Evolutionary conservation across 2,888 invertebrate genomes (phyloP).

Genomic region (Eupithecia inturbata): DNA sequence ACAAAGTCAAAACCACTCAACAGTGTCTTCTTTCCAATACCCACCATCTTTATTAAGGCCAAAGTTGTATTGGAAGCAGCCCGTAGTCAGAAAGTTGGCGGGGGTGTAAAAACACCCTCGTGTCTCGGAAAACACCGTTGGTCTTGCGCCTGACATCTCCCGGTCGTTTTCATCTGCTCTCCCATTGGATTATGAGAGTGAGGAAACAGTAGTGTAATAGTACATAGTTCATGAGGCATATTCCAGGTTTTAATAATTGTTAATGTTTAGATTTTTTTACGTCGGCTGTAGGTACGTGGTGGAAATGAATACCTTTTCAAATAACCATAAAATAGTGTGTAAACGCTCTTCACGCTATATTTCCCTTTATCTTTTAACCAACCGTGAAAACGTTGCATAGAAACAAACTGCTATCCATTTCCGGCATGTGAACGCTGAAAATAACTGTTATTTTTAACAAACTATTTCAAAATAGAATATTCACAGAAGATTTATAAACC

Average conservation of each 20-base stretch:
- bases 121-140: too few species aligned
- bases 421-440: background rate
- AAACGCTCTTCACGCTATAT: background rate
- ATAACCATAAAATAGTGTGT: background rate
- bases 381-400: conserved; percentile 1
- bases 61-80: too few species aligned
- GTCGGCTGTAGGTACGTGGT: background rate
- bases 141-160: too few species aligned
- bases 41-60: too few species aligned
- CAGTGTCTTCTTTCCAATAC: too few species aligned
- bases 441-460: background rate
- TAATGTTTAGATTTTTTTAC: background rate
- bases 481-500: background rate
- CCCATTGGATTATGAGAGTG: too few species aligned
- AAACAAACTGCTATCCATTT: conserved; percentile 3
- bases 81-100: too few species aligned
- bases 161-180: too few species aligned
- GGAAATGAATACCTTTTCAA: background rate
- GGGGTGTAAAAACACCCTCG: too few species aligned
- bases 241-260: background rate
- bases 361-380: background rate
- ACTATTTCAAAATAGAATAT: background rate
- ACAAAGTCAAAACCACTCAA: too few species aligned
- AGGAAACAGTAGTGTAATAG: too few species aligned
- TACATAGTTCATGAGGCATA: too few species aligned